These are phyloP conservation scores for Oscheius myriophilus DNA, from an alignment of 2,888 invertebrate genomes.

Conservation along the genomic window DNA sequence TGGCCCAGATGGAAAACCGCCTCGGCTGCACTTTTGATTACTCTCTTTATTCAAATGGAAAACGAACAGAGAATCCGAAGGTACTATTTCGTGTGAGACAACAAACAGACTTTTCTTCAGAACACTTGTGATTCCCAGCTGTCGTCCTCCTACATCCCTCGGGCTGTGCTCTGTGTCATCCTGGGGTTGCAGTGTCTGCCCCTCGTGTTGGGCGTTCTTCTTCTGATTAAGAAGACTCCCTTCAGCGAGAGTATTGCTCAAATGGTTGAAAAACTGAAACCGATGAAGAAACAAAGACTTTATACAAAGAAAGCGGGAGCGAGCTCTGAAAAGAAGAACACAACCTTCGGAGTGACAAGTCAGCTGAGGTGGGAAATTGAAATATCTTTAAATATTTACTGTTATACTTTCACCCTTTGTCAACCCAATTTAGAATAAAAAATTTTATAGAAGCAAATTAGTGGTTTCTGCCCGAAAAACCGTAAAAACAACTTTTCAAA, in stretches of 20 bases:
- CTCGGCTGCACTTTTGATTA: conserved; percentile 67
- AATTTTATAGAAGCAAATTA: too few relatives aligned
- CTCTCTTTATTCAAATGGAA: conserved; percentile 61
- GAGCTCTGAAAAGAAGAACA: conserved; percentile 42
- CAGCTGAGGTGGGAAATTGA: conserved; percentile 20
- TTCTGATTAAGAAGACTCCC: conserved; percentile 55
- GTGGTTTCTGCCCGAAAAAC: too few relatives aligned
- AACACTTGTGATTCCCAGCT: conserved; percentile 69
- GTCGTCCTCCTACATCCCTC: conserved; percentile 57
- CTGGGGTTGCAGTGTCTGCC: conserved; percentile 56
- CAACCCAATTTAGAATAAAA: too few relatives aligned
- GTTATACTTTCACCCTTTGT: too few relatives aligned
- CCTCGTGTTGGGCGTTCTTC: conserved; percentile 51
- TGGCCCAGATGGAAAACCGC: conserved; percentile 62
- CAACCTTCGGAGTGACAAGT: conserved; percentile 47
- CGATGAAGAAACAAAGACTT: conserved; percentile 39
- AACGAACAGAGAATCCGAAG: conserved; percentile 60
- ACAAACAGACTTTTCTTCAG: conserved; percentile 42
- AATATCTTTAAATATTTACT: too few relatives aligned
- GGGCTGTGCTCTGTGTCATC: conserved; percentile 51
- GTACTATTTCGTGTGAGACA: too few relatives aligned
- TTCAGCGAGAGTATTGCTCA: conserved; percentile 54
- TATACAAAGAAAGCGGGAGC: conserved; percentile 56
- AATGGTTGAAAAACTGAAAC: conserved; percentile 49
- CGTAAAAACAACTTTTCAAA: too few relatives aligned